Evolutionary conservation across 2,888 invertebrate genomes (phyloP).

Genomic region (Limnephilus lunatus): DNA sequence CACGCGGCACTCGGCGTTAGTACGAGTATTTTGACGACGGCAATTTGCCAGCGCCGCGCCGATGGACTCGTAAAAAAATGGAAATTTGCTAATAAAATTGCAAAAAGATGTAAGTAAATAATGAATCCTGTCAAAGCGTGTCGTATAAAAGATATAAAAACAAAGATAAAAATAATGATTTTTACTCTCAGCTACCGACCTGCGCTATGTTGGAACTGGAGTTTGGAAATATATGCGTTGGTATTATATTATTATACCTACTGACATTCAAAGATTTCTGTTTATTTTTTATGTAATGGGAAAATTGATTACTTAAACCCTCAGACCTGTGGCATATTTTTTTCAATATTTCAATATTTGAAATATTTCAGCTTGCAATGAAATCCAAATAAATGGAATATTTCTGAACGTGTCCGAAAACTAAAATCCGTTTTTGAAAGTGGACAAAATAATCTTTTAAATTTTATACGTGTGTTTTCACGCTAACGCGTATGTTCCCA

Average conservation of each 20-base stretch:
- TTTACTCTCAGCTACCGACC: background rate
- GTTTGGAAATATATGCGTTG: background rate
- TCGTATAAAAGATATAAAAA: slow-evolving; percentile 2
- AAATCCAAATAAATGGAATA: no score
- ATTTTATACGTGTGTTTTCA: no score
- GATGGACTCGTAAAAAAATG: slow-evolving; percentile 2
- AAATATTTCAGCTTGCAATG: no score
- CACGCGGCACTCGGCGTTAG: background rate
- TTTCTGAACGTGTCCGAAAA: no score
- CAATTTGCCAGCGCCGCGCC: background rate
- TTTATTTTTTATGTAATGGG: background rate
- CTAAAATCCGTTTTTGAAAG: no score
- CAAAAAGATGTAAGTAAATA: slow-evolving; percentile 2
- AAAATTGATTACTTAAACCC: background rate
- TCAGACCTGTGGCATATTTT: no score
- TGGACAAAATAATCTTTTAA: no score
- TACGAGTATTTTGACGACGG: background rate
- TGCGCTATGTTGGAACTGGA: background rate
- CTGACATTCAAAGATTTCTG: background rate
- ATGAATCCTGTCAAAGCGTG: background rate
- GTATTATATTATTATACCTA: no score
- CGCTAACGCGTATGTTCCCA: no score
- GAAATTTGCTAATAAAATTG: background rate
- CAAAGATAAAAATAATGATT: background rate
- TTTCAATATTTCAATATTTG: no score